Evolutionary conservation across 1,140 invertebrate genomes (phyloP).

Genomic region (Ectropis grisescens): DNA sequence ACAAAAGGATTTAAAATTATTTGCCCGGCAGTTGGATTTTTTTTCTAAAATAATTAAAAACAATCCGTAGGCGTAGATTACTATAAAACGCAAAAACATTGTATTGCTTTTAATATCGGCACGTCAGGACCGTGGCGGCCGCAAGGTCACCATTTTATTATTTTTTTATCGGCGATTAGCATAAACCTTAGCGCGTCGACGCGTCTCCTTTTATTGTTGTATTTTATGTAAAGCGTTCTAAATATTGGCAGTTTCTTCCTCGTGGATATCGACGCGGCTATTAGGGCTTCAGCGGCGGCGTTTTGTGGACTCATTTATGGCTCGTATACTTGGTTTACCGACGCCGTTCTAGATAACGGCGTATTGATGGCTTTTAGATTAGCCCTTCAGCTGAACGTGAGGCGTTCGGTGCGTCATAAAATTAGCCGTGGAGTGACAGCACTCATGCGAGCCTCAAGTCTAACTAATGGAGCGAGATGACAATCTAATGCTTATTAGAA

Average conservation of each 20-base stretch:
- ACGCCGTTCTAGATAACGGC: conserved; percentile 39
- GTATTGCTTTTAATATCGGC: no score
- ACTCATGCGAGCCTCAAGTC: no score
- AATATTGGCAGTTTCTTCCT: conserved; percentile 36
- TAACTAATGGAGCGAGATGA: no score
- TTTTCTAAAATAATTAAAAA: no score
- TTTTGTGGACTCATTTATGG: conserved; percentile 43
- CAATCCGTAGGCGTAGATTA: no score
- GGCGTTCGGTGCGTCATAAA: conserved; percentile 26
- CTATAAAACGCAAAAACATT: conserved; percentile 1
- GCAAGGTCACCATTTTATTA: conserved; percentile 25
- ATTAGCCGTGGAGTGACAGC: conserved; percentile 22
- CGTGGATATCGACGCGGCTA: conserved; percentile 22
- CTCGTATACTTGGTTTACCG: conserved; percentile 43
- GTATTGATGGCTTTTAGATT: conserved; percentile 48
- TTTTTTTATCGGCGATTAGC: conserved; percentile 37
- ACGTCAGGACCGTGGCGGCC: neutral
- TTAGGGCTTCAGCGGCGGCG: conserved; percentile 27
- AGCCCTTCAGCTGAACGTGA: conserved; percentile 23
- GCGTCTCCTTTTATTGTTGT: conserved; percentile 38
- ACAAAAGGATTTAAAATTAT: no score
- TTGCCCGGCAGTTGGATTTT: no score
- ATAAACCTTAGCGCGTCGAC: conserved; percentile 30
- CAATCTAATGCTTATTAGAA: conserved; percentile 30
- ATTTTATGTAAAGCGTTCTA: conserved; percentile 33